Evolutionary conservation across 2,888 invertebrate genomes (phyloP).

Genomic region (Drosophila sordidula): DNA sequence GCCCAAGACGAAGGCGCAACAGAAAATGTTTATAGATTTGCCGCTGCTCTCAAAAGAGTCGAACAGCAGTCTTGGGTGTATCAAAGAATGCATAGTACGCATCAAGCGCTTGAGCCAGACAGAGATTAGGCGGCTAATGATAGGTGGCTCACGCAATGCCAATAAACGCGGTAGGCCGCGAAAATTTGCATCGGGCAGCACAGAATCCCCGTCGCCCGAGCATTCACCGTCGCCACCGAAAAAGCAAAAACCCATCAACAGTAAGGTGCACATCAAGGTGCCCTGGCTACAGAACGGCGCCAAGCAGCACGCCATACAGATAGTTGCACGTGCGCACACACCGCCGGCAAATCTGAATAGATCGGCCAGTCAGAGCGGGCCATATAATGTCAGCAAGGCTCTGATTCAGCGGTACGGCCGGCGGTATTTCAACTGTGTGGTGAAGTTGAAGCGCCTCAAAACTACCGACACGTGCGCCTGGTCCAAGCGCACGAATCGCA

Average conservation of each 20-base stretch:
- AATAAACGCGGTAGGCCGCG: conserved; percentile 16
- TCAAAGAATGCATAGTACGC: conserved; percentile 32
- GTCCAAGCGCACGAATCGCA: conserved; percentile 45
- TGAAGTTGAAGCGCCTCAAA: conserved; percentile 38
- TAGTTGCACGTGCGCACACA: not conserved
- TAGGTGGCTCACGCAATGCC: not conserved
- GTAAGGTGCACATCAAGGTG: conserved; percentile 47
- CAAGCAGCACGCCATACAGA: conserved; percentile 1
- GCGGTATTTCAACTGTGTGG: conserved; percentile 49
- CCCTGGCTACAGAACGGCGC: conserved; percentile 25
- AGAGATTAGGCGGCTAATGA: conserved; percentile 7
- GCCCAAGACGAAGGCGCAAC: conserved; percentile 68
- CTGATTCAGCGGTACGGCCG: conserved; percentile 41
- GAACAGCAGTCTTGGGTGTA: no score
- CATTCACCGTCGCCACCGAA: conserved; percentile 11
- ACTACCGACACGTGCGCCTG: not conserved
- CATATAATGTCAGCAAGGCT: not conserved
- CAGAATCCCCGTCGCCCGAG: not conserved
- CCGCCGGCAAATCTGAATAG: conserved; percentile 24
- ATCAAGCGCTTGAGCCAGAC: conserved; percentile 38
- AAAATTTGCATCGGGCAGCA: not conserved
- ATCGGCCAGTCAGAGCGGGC: not conserved
- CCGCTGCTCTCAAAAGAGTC: not conserved
- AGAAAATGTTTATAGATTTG: conserved; percentile 63
- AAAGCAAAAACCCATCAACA: conserved; percentile 7